phyloP scores from a whole-genome alignment of 2,113 vertebrate genomes.

The Pionites leucogaster region DNA sequence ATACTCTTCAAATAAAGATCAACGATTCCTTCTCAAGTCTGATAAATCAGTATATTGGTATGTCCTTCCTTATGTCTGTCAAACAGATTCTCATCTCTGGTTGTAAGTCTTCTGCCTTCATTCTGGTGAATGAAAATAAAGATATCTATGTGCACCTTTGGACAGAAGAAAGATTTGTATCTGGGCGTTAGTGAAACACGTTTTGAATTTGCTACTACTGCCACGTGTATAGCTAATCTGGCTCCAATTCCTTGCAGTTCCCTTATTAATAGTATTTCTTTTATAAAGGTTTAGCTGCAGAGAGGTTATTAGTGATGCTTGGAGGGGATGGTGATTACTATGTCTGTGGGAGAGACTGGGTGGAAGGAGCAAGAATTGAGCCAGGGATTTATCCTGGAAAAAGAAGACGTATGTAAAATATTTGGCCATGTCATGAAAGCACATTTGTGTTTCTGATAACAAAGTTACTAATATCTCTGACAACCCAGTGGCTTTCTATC shows the following conservation, averaged over 20 bases:
- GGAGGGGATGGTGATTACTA: not conserved
- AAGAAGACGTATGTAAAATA: not conserved
- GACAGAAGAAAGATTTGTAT: not conserved
- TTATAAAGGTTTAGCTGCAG: not conserved
- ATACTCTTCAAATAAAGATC: not conserved
- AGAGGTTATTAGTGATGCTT: not conserved
- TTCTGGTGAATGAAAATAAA: not conserved
- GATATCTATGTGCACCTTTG: not conserved
- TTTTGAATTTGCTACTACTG: not conserved
- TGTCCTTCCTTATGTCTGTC: not conserved
- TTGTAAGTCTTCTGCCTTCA: not conserved
- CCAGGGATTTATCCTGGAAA: not conserved
- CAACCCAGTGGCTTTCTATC: not conserved
- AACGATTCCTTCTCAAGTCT: not conserved
- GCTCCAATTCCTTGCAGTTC: not conserved
- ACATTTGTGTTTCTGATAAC: not conserved
- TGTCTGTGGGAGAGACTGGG: not conserved
- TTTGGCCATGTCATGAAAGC: not conserved
- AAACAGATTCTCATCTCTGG: not conserved
- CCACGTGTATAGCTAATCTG: not conserved
- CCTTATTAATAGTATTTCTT: not conserved
- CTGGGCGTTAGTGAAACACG: rapidly evolving
- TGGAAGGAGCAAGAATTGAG: not conserved
- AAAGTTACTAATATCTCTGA: not conserved
- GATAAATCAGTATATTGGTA: not conserved